Evolutionary conservation across 2,888 invertebrate species (phyloP).

Genomic region (Oasisia sp.): DNA sequence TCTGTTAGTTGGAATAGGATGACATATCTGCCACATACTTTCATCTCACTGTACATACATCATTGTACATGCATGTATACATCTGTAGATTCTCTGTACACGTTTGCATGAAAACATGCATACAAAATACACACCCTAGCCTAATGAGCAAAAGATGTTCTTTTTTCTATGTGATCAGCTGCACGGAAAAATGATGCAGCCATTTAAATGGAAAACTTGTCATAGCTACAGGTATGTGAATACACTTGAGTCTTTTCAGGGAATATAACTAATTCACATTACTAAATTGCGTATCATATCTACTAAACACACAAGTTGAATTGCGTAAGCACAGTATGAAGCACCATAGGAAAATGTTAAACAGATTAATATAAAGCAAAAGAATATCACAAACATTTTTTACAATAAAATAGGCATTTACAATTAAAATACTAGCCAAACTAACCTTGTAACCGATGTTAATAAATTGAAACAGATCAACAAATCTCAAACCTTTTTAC

Average conservation of each 20-base stretch:
- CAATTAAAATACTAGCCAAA: background rate
- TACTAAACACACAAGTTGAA: background rate
- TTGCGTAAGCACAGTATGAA: background rate
- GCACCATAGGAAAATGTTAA: background rate
- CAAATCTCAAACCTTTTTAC: background rate
- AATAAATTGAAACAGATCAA: background rate
- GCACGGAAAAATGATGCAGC: background rate
- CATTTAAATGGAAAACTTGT: background rate
- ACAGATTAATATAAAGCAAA: background rate
- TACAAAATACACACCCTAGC: background rate
- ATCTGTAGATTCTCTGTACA: background rate
- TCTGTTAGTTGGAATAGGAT: background rate
- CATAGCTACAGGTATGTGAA: background rate
- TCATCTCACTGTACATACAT: background rate
- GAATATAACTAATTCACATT: no score
- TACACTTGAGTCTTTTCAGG: background rate
- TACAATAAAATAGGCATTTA: background rate
- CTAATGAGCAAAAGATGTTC: background rate
- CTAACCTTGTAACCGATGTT: constrained; percentile 10
- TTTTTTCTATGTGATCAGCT: background rate
- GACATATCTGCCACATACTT: background rate
- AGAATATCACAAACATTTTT: background rate
- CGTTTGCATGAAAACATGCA: background rate
- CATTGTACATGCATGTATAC: background rate
- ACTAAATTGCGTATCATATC: no score